phyloP scores from a whole-genome alignment of 2,888 invertebrate genomes.

The Elmis aenea region DNA sequence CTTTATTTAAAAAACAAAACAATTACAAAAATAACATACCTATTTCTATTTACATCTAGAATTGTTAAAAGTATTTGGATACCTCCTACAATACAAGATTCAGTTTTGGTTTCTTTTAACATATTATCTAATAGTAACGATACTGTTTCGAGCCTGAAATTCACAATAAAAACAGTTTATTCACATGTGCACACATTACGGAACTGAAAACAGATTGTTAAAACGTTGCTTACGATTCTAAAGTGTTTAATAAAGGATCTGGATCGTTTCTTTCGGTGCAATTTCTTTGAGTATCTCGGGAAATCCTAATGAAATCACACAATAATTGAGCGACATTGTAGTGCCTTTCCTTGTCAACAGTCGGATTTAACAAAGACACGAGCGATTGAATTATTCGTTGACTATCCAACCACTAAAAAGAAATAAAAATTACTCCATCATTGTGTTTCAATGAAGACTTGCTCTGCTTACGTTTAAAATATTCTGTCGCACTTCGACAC shows the following conservation, averaged over 20 bases:
- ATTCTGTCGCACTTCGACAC: slow-evolving; percentile 64
- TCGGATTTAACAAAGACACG: slow-evolving; percentile 58
- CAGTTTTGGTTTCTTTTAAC: slow-evolving; percentile 60
- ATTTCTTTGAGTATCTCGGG: slow-evolving; percentile 55
- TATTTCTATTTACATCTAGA: slow-evolving; percentile 52
- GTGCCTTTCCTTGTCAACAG: slow-evolving; percentile 70
- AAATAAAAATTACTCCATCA: neutral
- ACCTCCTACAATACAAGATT: slow-evolving; percentile 73
- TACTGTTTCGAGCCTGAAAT: slow-evolving; percentile 54
- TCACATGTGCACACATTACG: no score
- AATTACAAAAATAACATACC: slow-evolving; percentile 34
- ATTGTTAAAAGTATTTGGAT: slow-evolving; percentile 73
- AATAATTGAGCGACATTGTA: slow-evolving; percentile 84
- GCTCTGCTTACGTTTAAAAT: slow-evolving; percentile 59
- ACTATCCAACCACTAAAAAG: slow-evolving; percentile 79
- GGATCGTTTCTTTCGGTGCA: slow-evolving; percentile 58
- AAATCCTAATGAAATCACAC: slow-evolving; percentile 74
- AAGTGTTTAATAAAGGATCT: slow-evolving; percentile 66
- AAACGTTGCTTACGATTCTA: slow-evolving; percentile 75
- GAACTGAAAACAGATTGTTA: slow-evolving; percentile 4
- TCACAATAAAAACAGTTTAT: slow-evolving; percentile 9
- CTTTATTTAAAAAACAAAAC: slow-evolving; percentile 3
- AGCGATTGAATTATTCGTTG: slow-evolving; percentile 81
- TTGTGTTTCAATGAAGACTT: neutral
- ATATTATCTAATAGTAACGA: slow-evolving; percentile 68